Evolutionary conservation across 2,888 invertebrate genomes (phyloP).

Genomic region (Phragmatobia fuliginosa): DNA sequence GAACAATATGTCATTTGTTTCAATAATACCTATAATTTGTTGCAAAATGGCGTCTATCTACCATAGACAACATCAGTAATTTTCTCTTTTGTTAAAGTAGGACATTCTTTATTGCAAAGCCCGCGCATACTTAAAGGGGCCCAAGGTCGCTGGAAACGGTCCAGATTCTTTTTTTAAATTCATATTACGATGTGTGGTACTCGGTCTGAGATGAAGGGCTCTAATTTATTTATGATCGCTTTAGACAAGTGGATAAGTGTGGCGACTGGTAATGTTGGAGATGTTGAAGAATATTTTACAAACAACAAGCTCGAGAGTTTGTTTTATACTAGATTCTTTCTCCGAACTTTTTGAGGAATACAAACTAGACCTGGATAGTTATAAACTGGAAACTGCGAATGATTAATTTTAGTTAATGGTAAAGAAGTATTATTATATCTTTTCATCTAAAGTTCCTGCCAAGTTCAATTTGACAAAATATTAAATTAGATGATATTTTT

Average conservation of each 20-base stretch:
- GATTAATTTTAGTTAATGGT: background rate
- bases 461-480: background rate
- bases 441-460: background rate
- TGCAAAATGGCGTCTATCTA: slow-evolving; percentile 35
- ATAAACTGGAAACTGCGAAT: background rate
- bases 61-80: slow-evolving; percentile 52
- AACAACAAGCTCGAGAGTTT: background rate
- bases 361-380: background rate
- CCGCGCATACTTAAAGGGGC: slow-evolving; percentile 71
- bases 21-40: slow-evolving; percentile 38
- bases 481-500: background rate
- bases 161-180: slow-evolving; percentile 73
- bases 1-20: slow-evolving; percentile 42
- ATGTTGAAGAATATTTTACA: slow-evolving; percentile 7
- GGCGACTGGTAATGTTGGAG: slow-evolving; percentile 9
- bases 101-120: slow-evolving; percentile 75
- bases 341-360: background rate
- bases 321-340: background rate
- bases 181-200: slow-evolving; percentile 57
- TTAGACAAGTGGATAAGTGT: slow-evolving; percentile 38
- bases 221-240: slow-evolving; percentile 49
- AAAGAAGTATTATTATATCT: background rate
- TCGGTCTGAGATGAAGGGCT: slow-evolving; percentile 58
- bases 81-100: slow-evolving; percentile 72
- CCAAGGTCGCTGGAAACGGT: slow-evolving; percentile 84